Base-by-base conservation (phyloP, 2,797 vertebrate genomes). In the Scarus forsteni region DNA sequence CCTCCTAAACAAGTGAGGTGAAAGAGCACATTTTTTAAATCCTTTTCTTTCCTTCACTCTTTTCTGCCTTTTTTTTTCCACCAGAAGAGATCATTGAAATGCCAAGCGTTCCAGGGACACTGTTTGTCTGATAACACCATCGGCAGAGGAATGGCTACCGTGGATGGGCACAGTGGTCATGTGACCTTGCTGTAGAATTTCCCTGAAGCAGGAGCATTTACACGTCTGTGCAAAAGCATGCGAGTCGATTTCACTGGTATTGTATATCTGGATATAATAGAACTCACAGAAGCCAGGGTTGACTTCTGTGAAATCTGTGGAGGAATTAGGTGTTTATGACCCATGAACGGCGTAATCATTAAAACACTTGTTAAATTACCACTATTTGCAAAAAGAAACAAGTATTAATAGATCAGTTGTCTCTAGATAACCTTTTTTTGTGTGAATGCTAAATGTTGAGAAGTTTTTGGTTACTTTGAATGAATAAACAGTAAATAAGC, bases 91-190 rank as follows among this genome's bases (percentile, higher is more conserved):
- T 92, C 89, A 83, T 87, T 40, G 80, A 92, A 93, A 92, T 92
- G 87, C 91, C 90, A 92, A 93, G 81, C 55, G 85, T 92, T 93
- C 88, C 84, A 84, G 90, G 86, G 90, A 83, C 79, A 77, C 77
- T 54, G 84, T 80, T 83, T 85, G 87, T 91, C 85, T 88, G 89
- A 90, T 87, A 87, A 90, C 83, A 85, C 90, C 84, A 79, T 93
- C 92, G 88, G 90, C 88, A 87, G 90, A 84, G 89, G 74, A 94
- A 91, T 86, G 92, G 86, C 90, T 91, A 77, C 79, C 83, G 88
- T 85, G 75, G 88, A 89, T 71, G 86, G 83, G 81, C 80, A 91
- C 67, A 34, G 42, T 63, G 63, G 90, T 93, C 93, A 94, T 83
- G 81, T 95, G 92, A 93, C 88, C 83, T 76, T 66, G 71, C 80